Percentiles rank a stretch among this genome's conserved stretches.
phyloP scores from a whole-genome alignment of 2,797 vertebrate species.

The Sebastes nivosus region DNA sequence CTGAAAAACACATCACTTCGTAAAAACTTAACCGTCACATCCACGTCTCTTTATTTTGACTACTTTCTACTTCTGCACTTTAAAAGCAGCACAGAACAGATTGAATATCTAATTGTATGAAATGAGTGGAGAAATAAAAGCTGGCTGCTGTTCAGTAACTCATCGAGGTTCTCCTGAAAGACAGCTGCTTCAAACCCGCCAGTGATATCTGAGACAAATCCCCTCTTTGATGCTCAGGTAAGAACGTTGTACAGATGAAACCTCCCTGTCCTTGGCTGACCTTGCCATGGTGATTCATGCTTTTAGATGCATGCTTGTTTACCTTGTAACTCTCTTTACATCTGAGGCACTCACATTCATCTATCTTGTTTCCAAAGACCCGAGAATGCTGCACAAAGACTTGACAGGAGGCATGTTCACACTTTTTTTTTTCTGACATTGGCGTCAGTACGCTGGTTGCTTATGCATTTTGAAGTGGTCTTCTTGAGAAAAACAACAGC shows the following conservation, averaged over 20 bases:
- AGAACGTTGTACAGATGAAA: neutral
- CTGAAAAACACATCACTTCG: neutral
- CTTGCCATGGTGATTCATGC: neutral
- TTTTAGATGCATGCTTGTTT: conserved; percentile 10
- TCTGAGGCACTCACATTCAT: neutral
- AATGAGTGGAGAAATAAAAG: neutral
- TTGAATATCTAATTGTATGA: neutral
- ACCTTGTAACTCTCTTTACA: neutral
- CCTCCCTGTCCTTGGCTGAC: neutral
- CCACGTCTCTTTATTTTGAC: neutral
- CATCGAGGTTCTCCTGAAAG: neutral
- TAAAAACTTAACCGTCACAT: neutral
- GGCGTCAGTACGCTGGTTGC: neutral
- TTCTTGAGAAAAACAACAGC: neutral
- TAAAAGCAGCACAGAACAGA: neutral
- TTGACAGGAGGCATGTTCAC: neutral
- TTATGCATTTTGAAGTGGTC: neutral
- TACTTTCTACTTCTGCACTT: neutral
- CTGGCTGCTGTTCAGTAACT: neutral
- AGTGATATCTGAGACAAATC: neutral
- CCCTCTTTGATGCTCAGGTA: neutral
- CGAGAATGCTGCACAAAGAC: neutral
- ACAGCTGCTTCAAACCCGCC: neutral
- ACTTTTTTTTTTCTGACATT: neutral
- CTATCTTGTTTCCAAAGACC: neutral